These are phyloP conservation scores for Rhinatrema bivittatum DNA, from an alignment of 2,797 vertebrate species.

Conservation along the genomic window DNA sequence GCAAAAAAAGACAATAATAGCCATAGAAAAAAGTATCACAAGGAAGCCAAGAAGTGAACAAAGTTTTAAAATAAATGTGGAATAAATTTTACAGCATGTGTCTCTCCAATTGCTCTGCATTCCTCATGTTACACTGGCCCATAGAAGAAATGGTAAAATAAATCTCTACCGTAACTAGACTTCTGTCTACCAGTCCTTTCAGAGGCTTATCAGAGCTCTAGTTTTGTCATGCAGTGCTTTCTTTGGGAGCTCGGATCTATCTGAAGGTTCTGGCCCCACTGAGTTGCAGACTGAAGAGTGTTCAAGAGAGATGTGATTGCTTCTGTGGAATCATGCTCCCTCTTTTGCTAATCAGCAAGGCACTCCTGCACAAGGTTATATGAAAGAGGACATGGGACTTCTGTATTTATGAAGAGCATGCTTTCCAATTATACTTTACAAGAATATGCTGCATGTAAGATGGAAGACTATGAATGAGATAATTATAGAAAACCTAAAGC, in stretches of 20 bases:
- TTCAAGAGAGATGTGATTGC: slow-evolving; percentile 75
- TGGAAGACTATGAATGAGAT: slow-evolving; percentile 51
- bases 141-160: slow-evolving; percentile 47
- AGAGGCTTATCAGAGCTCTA: slow-evolving; percentile 65
- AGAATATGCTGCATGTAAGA: slow-evolving; percentile 42
- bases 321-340: slow-evolving; percentile 57
- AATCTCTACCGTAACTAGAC: slow-evolving; percentile 43
- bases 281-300: slow-evolving; percentile 71
- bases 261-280: slow-evolving; percentile 63
- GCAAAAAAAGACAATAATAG: neutral
- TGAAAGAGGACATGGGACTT: slow-evolving; percentile 53
- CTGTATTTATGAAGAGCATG: slow-evolving; percentile 44
- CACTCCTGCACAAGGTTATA: slow-evolving; percentile 54
- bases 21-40: slow-evolving; percentile 4
- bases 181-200: slow-evolving; percentile 66
- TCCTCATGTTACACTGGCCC: slow-evolving; percentile 29
- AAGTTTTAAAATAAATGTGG: neutral
- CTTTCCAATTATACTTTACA: slow-evolving; percentile 51
- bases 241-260: slow-evolving; percentile 55
- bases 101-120: neutral
- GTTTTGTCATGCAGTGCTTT: slow-evolving; percentile 60
- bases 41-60: neutral
- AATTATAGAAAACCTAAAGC: slow-evolving; percentile 39
- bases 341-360: slow-evolving; percentile 46
- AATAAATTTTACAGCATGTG: slow-evolving; percentile 9